Evolutionary conservation across 2,113 vertebrate genomes (phyloP), one percentile per base, ranked within the genome.

Genomic region (Anolis sagrei): DNA sequence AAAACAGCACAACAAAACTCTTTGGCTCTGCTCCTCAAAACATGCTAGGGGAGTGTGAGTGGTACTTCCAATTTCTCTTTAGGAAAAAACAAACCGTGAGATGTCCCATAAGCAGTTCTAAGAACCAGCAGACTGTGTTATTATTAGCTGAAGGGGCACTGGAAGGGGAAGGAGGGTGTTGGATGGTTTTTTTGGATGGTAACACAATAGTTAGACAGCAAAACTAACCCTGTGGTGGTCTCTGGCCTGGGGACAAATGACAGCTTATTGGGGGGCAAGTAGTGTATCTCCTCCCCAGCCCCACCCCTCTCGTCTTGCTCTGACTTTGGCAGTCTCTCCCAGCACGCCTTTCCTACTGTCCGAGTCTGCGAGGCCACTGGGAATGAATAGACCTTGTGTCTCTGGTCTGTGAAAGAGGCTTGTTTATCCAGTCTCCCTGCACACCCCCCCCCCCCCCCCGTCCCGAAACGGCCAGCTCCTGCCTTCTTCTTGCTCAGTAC

Each of bases 301-400:
- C 23, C 14, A 44, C 21, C 87, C 58, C 74, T 36, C 48, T 18
- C 21, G 39, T 21, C 36, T 58, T 51, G 44, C 68, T 74, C 48
- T 39, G n/a, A n/a, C 25, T 7, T 34, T 61, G 39, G 25, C 66
- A 4, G 54, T 51, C 83, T 88, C 77, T 69, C 86, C 83, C 91
- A 89, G 87, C 66, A 76, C 79, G 27, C 82, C 81, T 85, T 86
- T 90, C 1, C 88, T 86, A 89, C 87, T 10, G 21, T 87, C 92
- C 58, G 87, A 89, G 88, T 0, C 86, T 82, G 90, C 88, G 90
- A 94, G 93, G 93, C 86, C 0, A 5, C 69, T 0, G 0, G 89
- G 7, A 85, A 94, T 93, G 92, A 94, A 95, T 89, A 91, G 89
- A 85, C 68, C 62, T 86, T 88, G 92, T 94, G 94, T 93, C 72